Base-by-base conservation (phyloP, 1,140 invertebrate species). In the Bilobella aurantiaca region DNA sequence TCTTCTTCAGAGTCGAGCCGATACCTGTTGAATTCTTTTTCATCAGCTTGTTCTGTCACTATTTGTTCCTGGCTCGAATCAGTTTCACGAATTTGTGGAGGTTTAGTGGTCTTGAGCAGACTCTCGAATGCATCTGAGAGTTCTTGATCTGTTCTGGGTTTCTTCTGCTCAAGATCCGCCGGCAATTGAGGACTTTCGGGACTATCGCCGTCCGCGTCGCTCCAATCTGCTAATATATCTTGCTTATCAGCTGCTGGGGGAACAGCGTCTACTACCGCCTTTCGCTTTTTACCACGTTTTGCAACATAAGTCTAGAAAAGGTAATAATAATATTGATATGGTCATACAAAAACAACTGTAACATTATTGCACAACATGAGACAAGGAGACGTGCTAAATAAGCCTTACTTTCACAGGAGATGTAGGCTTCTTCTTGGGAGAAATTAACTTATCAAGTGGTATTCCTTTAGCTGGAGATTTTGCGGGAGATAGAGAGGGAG, bases 191-290 rank as follows among this genome's bases (percentile, higher is more conserved):
- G 49, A 28, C 46, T 61, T 34, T 56, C 42, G 8, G 16, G 14
- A 59, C 46, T 42, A 28, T 25, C 14, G 2, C 42, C 47, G 8
- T 53, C 64, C 18, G 60, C 58, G 25, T 65, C 63, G 18, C 58
- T 61, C 64, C 64, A 65, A 46, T 65, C 58, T n/a, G 56, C 57
- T 3, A 61, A 28, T 14, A 61, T 61, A 12, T 61, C 58, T 28
- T 65, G 30, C 25, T 65, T 65, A 23, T 53, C 49, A 14, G 49
- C 21, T 5, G 21, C 49, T 16, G 49, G 12, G 25, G 49, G 49
- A 12, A 23, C 3, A 12, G 49, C 49, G 14, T 53, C 49, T 23
- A 5, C 3, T 5, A 23, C 49, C 5, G 49, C 23, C 21, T 53
- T 53, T 53, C 49, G 49, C 21, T 23, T 23, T 53, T 23, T 53